A percentile compares a stretch with the other conserved stretches of the same genome.
Conservation (phyloP, 2,113 vertebrate genomes). For the Caranx melampygus region DNA sequence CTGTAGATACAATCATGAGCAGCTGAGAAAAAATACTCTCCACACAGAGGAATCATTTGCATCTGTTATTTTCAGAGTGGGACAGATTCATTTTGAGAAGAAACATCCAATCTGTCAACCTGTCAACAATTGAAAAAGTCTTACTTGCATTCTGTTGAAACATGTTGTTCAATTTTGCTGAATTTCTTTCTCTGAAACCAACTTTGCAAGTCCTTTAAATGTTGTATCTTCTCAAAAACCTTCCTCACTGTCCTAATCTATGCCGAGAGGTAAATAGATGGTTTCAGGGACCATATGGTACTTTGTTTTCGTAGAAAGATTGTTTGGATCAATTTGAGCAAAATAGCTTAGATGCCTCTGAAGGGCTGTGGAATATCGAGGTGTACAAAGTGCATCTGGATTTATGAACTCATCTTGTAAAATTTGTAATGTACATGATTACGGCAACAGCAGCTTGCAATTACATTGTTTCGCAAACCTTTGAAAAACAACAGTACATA, state of each 20-base stretch:
- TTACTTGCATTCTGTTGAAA: background rate
- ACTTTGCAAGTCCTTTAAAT: conserved; percentile 63
- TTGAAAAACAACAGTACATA: background rate
- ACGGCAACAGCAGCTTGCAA: conserved; percentile 6
- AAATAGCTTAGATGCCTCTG: conserved; percentile 13
- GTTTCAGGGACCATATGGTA: conserved; percentile 29
- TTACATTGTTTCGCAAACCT: conserved; percentile 32
- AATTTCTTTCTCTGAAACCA: conserved; percentile 66
- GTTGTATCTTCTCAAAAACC: conserved; percentile 33
- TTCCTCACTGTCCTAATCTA: conserved; percentile 34
- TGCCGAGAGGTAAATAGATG: conserved; percentile 17
- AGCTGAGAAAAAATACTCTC: conserved; percentile 56
- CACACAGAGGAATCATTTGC: conserved; percentile 53
- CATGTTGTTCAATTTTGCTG: background rate
- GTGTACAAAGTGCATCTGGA: conserved; percentile 39
- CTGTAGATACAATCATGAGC: conserved; percentile 59
- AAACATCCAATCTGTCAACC: conserved; percentile 19
- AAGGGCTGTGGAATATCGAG: conserved; percentile 26
- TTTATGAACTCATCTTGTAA: conserved; percentile 23
- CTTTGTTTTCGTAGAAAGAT: conserved; percentile 47
- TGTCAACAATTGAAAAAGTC: conserved; percentile 15
- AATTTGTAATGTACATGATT: conserved; percentile 9
- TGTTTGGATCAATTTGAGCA: conserved; percentile 65
- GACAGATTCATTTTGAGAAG: background rate
- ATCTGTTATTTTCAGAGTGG: conserved; percentile 73